Evolutionary conservation across 2,888 invertebrate species (phyloP), one percentile per base, ranked within the genome.

Genomic region (Harpagoxenus sublaevis): DNA sequence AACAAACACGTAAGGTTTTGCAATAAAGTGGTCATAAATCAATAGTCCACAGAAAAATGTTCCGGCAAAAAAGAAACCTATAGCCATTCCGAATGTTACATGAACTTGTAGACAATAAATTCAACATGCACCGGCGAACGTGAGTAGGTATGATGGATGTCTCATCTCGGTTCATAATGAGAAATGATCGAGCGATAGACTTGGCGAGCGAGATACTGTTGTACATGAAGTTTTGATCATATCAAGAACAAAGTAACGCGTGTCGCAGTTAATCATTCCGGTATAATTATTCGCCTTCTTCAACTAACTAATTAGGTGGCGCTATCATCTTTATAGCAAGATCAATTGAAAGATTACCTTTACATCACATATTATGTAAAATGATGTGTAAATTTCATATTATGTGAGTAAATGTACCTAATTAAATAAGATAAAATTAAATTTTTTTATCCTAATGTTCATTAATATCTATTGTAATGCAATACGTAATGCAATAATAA

Each of bases 81-180:
- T 35, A 70, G 66, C 70, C 75, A 15, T 57, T 48, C 57, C 4
- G 62, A 62, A 65, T 31, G 73, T 83, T 78, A 57, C 48, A 66
- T 63, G 65, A 57, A 63, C 53, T 66, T 60, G 66, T 65, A 51
- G 78, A 86, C 84, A 74, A 86, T 83, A 70, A 83, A 73, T 74
- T 71, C 77, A 62, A 71, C 75, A 45, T 78, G 71, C 86, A 71
- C 86, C 62, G 66, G 75, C 73, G 75, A 88, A 86, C 63, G 83
- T 66, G 78, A 83, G 78, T 39, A 65, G 82, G 78, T 39, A 65
- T 88, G 89, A 89, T 89, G 73, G 81, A 89, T 86, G 84, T n/a
- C 39, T 57, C 65, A 68, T 79, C 73, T 57, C 57, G 70, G 42
- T 68, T 78, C 23, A 74, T 77, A 85, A 88, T 70, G 81, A 81